Base-by-base conservation (phyloP, 2,888 invertebrate species). In the Heliconius hortense region DNA sequence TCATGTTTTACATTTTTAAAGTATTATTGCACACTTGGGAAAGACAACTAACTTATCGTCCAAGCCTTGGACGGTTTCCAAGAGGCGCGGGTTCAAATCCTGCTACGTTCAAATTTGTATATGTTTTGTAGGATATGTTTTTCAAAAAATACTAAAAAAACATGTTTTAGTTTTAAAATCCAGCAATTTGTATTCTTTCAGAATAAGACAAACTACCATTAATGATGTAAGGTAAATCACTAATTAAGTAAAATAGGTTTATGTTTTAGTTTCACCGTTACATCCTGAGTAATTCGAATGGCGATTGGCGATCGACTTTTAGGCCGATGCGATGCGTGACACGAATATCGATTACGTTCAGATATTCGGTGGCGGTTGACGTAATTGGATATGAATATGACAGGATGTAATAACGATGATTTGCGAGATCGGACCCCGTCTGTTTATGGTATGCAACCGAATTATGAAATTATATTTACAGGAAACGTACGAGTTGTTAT, bases 381-480 rank as follows among this genome's bases (percentile, higher is more conserved):
- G 73, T 75, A 75, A 75, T 73, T 39, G 43, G 71, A 62, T 39
- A 39, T 35, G 18, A 71, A 71, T 43, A 39, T 69, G 72, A 74
- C 73, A 70, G 73, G 73, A 77, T 75, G 72, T 73, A 69, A 76
- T 72, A 72, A 67, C 72, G 59, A 70, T 73, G 72, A 70, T 63
- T 74, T 64, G 48, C 64, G 60, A 71, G 63, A 64, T 66, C n/a
- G 26, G 24, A 53, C 15, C 68, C 31, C 48, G 26, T 66, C 64
- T 26, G 53, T 70, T 39, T 56, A 64, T 64, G 18, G 56, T 59
- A 53, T 59, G 59, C 39, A 71, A 71, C 60, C 18, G 21, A 71
- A 24, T 75, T 75, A 72, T 74, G 56, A 74, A 69, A 70, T 66
- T 11, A 70, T 66, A 11, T 72, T 67, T 56, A 73, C 66, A 66